Percentiles rank a stretch among this genome's conserved stretches.
These are phyloP conservation scores for Isurus oxyrinchus DNA, from an alignment of 2,113 vertebrate species.

Conservation along the genomic window DNA sequence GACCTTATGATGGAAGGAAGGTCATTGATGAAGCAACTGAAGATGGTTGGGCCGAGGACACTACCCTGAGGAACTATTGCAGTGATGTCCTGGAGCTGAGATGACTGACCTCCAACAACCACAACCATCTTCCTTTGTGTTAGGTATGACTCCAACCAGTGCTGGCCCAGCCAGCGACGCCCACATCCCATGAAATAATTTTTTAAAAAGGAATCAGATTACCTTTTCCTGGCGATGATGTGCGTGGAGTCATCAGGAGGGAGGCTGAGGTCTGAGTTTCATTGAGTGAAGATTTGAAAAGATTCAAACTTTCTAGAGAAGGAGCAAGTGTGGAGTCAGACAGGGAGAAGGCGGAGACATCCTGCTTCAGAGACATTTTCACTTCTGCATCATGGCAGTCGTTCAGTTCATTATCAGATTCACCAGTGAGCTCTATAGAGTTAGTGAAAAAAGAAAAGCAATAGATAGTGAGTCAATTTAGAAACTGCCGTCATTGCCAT, in stretches of 20 bases:
- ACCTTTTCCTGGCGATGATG: neutral
- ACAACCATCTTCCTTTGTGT: too few species aligned
- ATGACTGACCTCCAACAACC: too few species aligned
- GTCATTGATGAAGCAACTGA: too few species aligned
- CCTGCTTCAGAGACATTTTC: constrained; percentile 10
- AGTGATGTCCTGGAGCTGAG: too few species aligned
- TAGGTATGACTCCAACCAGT: too few species aligned
- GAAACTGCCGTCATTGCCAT: neutral
- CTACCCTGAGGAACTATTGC: too few species aligned
- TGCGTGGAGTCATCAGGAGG: neutral
- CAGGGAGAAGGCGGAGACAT: neutral
- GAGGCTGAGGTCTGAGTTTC: constrained; percentile 7
- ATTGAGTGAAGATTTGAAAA: constrained; percentile 7
- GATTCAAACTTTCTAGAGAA: neutral
- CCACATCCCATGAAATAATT: too few species aligned
- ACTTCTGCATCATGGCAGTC: constrained; percentile 5
- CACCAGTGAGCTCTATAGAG: neutral
- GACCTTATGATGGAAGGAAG: too few species aligned
- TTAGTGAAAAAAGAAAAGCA: neutral
- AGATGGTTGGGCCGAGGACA: too few species aligned
- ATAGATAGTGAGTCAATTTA: neutral
- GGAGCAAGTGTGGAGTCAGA: neutral
- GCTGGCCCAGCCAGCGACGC: too few species aligned
- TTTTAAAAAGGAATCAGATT: neutral
- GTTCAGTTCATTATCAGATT: neutral